Percentiles rank a stretch among this genome's conserved stretches.
These are phyloP conservation scores for Apaloderma vittatum DNA, from an alignment of 2,113 vertebrate genomes.

Conservation along the genomic window DNA sequence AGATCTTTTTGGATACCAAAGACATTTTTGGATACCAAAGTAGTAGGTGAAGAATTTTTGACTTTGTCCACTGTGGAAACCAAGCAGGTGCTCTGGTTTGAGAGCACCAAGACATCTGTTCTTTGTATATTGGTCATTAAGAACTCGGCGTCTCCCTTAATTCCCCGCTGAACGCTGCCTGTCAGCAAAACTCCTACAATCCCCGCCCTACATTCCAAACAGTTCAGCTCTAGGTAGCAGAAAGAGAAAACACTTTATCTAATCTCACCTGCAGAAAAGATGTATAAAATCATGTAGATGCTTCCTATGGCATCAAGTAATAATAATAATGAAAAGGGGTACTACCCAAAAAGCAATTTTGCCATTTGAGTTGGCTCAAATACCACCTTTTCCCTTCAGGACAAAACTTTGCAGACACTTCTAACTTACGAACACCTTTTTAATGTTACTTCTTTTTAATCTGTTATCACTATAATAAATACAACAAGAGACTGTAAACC, in stretches of 20 bases:
- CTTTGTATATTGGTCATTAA: not conserved
- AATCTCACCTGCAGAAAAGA: not conserved
- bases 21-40: accelerated
- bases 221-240: not conserved
- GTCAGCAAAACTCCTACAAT: not conserved
- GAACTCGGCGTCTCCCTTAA: not conserved
- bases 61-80: not conserved
- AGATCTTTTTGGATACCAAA: too few species aligned
- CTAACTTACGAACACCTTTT: not conserved
- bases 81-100: not conserved
- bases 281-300: too few species aligned
- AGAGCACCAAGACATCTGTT: not conserved
- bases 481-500: not conserved
- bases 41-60: not conserved
- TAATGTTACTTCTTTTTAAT: not conserved
- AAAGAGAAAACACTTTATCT: not conserved
- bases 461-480: not conserved
- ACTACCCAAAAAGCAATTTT: not conserved
- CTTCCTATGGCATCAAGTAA: not conserved
- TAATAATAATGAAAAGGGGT: not conserved
- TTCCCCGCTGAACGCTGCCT: not conserved
- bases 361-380: not conserved
- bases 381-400: not conserved
- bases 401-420: not conserved
- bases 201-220: not conserved